Conservation (phyloP, 2,113 vertebrate species). For the Ammodytes dubius region DNA sequence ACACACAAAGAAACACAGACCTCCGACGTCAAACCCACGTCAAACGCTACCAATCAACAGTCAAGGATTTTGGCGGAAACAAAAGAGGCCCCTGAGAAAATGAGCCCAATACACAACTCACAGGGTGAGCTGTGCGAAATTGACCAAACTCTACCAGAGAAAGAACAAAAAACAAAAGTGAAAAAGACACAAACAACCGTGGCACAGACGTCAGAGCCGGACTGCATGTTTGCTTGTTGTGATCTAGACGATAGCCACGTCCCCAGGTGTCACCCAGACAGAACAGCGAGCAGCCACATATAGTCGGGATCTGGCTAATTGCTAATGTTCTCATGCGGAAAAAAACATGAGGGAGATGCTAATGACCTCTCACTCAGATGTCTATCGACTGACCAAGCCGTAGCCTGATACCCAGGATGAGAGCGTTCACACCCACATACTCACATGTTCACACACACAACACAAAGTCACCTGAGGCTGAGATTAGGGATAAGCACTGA, state of each 20-base stretch:
- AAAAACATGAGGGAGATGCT: constrained; percentile 73
- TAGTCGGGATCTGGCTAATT: constrained; percentile 65
- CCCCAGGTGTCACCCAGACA: constrained; percentile 48
- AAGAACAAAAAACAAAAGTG: constrained; percentile 26
- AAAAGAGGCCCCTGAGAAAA: constrained; percentile 11
- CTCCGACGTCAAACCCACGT: constrained; percentile 55
- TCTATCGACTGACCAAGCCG: constrained; percentile 59
- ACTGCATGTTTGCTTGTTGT: constrained; percentile 34
- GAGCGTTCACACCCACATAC: background rate
- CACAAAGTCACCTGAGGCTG: constrained; percentile 62
- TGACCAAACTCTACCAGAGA: constrained; percentile 32
- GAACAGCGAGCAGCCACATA: constrained; percentile 17
- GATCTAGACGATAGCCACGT: constrained; percentile 44
- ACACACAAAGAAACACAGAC: constrained; percentile 15
- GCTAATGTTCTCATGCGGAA: constrained; percentile 74
- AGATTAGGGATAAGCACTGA: constrained; percentile 42
- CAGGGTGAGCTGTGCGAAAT: constrained; percentile 38
- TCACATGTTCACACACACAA: constrained; percentile 13
- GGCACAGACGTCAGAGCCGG: constrained; percentile 47
- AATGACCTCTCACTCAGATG: constrained; percentile 70
- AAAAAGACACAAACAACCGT: constrained; percentile 39
- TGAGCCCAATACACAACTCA: constrained; percentile 29
- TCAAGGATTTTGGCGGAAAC: constrained; percentile 36
- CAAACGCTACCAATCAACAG: constrained; percentile 42
- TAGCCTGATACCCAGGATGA: constrained; percentile 64